These are phyloP conservation scores for Tetragonula carbonaria DNA, from an alignment of 2,888 invertebrate species.

Conservation along the genomic window DNA sequence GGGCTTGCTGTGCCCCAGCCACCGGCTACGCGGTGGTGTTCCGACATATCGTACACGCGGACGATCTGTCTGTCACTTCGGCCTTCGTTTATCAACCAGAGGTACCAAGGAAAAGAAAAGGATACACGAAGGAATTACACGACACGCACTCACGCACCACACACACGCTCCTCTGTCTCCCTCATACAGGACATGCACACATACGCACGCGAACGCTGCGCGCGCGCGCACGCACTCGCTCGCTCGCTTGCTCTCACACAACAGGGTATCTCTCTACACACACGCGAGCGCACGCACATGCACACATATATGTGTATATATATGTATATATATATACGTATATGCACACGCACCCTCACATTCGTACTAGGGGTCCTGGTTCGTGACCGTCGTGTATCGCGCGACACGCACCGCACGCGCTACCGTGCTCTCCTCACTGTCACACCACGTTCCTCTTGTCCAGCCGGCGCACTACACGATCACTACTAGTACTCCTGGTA, in stretches of 20 bases:
- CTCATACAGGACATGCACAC: slow-evolving; percentile 57
- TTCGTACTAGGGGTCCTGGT: slow-evolving; percentile 67
- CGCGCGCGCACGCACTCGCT: slow-evolving; percentile 55
- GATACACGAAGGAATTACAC: slow-evolving; percentile 66
- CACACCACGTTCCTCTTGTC: slow-evolving; percentile 67
- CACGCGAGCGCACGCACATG: slow-evolving; percentile 51
- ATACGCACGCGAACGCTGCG: slow-evolving; percentile 37
- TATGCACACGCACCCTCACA: slow-evolving; percentile 72
- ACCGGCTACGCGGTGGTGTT: slow-evolving; percentile 88
- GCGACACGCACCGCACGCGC: slow-evolving; percentile 69
- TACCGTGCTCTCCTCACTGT: slow-evolving; percentile 63
- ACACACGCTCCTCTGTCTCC: slow-evolving; percentile 53
- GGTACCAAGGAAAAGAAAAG: slow-evolving; percentile 65
- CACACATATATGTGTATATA: slow-evolving; percentile 27
- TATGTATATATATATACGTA: slow-evolving; percentile 22
- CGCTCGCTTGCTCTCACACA: slow-evolving; percentile 55
- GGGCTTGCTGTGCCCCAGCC: slow-evolving; percentile 85
- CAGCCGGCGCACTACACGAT: slow-evolving; percentile 67
- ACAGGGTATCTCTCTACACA: slow-evolving; percentile 36
- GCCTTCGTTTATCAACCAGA: slow-evolving; percentile 66
- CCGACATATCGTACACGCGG: slow-evolving; percentile 85
- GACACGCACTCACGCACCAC: slow-evolving; percentile 65
- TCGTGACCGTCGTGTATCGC: slow-evolving; percentile 63
- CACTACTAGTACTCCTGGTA: slow-evolving; percentile 61
- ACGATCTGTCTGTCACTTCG: slow-evolving; percentile 75